phyloP scores from a whole-genome alignment of 2,888 invertebrate genomes.

The Eledona agricola region DNA sequence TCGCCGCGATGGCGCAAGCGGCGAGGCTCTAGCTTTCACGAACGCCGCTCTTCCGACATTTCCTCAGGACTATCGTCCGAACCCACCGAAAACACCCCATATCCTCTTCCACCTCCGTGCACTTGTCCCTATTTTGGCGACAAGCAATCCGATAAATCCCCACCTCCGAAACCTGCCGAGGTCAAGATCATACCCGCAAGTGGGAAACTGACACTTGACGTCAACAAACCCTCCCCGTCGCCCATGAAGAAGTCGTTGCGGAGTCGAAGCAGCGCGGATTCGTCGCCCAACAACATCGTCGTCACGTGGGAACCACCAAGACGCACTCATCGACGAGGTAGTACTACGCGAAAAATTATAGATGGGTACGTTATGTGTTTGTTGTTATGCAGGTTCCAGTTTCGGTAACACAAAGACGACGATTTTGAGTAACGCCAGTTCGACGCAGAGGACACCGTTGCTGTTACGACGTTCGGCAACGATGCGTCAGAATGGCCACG shows the following conservation, averaged over 20 bases:
- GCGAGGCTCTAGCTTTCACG: conserved; percentile 65
- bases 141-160: conserved; percentile 66
- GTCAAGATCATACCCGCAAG: conserved; percentile 64
- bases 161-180: conserved; percentile 62
- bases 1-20: conserved; percentile 61
- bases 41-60: conserved; percentile 45
- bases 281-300: conserved; percentile 61
- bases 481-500: conserved; percentile 64
- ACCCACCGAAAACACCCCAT: conserved; percentile 53
- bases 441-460: conserved; percentile 59
- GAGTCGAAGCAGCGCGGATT: conserved; percentile 49
- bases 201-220: conserved; percentile 47
- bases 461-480: conserved; percentile 70
- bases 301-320: conserved; percentile 75
- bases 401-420: conserved; percentile 74
- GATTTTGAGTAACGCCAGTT: conserved; percentile 65
- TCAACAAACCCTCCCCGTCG: conserved; percentile 56
- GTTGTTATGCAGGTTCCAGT: conserved; percentile 67
- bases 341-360: no score
- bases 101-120: conserved; percentile 77
- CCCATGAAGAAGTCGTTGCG: conserved; percentile 55
- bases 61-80: conserved; percentile 52
- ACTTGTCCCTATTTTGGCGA: conserved; percentile 85
- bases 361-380: neutral
- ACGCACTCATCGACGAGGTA: conserved; percentile 66